Base-by-base conservation (phyloP, 2,113 vertebrate genomes). In the Chaetodon auriga region DNA sequence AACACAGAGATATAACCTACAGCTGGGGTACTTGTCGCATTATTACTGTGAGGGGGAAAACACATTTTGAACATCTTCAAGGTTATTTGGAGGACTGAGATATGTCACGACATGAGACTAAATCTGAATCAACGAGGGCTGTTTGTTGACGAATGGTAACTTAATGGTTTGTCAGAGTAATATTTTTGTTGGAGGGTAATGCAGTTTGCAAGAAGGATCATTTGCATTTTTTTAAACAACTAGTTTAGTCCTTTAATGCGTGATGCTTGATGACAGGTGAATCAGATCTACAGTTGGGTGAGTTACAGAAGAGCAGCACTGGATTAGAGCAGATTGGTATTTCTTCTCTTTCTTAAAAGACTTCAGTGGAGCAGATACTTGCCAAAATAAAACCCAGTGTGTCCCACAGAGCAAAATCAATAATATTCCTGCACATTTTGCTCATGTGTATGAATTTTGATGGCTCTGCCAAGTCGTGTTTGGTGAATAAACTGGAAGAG, bases 1-100 rank as follows among this genome's bases (percentile, higher is more conserved):
- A 87, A 85, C 62, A 74, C 81, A 58, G 57, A 81, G 60, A 92
- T 80, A 83, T 54, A 88, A 88, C 73, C 86, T 87, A 66, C 57
- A 85, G 91, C 80, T 65, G 30, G 41, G 53, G 55, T 85, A 75
- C 71, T 75, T 77, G 75, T 84, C 66, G 43, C 87, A 89, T 84
- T 70, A 49, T 76, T 74, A 54, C 84, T 68, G 65, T 30, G 46
- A 90, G 63, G 62, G 68, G 36, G 13, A 80, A 69, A 57, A 60
- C 54, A 49, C 45, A 58, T 30, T 43, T 63, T 9, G 36, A 38
- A 79, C 4, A 41, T 78, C 15, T 70, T 36, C 35, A 80, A 86
- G 60, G 70, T 64, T 73, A 55, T 83, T 55, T 78, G n/a, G 16
- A 82, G n/a, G 46, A 77, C n/a, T n/a, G 35, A 68, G 11, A 49